These are phyloP conservation scores for Calidris pugnax DNA, from an alignment of 2,113 vertebrate species.

Conservation along the genomic window DNA sequence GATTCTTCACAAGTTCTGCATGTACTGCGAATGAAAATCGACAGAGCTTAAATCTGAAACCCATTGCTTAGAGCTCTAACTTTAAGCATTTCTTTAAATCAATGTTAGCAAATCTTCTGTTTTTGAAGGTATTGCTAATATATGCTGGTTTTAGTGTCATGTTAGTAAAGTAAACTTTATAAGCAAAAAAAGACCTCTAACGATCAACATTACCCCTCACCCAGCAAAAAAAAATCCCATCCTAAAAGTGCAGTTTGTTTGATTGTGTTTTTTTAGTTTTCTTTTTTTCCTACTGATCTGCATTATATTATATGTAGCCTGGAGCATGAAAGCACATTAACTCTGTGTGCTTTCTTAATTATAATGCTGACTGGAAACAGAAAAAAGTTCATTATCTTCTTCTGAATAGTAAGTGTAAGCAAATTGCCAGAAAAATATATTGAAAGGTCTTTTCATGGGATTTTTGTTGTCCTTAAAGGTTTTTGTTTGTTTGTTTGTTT, in stretches of 20 bases:
- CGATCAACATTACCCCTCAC: accelerated
- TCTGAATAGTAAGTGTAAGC: not conserved
- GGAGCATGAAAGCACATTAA: not conserved
- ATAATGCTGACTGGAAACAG: not conserved
- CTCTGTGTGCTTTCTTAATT: not conserved
- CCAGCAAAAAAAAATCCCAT: not conserved
- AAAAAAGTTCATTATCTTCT: not conserved
- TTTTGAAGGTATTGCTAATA: not conserved
- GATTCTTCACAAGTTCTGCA: not conserved
- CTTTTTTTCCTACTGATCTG: not conserved
- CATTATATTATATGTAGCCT: not conserved
- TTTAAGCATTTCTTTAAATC: not conserved
- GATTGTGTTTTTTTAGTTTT: not conserved
- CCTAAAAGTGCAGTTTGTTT: not conserved
- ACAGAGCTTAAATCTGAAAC: not conserved
- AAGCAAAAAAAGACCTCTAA: not conserved
- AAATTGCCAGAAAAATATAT: not conserved
- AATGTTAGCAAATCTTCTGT: not conserved
- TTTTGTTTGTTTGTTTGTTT: not conserved
- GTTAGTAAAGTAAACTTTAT: not conserved
- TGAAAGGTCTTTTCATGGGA: not conserved
- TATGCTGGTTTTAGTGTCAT: accelerated
- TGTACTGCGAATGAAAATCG: not conserved
- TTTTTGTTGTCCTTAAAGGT: not conserved
- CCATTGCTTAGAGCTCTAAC: not conserved